Base-by-base conservation (phyloP, 2,888 invertebrate genomes). In the Calameuta filiformis region DNA sequence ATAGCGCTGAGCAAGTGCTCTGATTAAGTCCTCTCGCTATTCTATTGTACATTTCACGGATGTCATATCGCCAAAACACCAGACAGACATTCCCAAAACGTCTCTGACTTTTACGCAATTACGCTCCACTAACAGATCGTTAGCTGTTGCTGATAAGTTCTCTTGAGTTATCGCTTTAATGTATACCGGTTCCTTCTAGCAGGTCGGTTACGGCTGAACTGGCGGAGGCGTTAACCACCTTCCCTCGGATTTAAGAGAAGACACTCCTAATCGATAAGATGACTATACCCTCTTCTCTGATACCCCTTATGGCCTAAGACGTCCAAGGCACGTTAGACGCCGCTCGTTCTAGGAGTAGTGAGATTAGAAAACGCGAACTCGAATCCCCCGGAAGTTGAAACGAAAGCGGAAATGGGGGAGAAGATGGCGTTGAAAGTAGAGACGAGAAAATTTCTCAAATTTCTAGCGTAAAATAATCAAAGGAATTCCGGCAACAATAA, bases 1-100 rank as follows among this genome's bases (percentile, higher is more conserved):
- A 87, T 86, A 87, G 83, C 83, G 30, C 74, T 30, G n/a, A 30
- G 35, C 11, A 79, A 83, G 82, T 83, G 81, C 81, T 79, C 71
- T 82, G 83, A 84, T 86, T 84, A 83, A 81, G 82, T 80, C 81
- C 9, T 23, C 56, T 23, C 56, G 23, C 9, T 2, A 56, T 56
- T 56, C 56, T 56, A 56, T 23, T 56, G 56, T 56, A 56, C 56
- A 23, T 56, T 68, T 34, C 69, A 75, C 12, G 31, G 11, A 11
- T 56, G 56, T 23, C 56, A 56, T 23, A 56, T 23, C 56, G 23
- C 23, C 23, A 9, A 56, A 56, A 56, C 56, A 23, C 23, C 56
- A 56, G 56, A 23, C 56, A 23, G 56, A 56, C 23, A 56, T 56
- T 56, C 23, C 23, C 9, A 56, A 23, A 78, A 23, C 35, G 75